Percentiles rank a stretch among this genome's conserved stretches.
Evolutionary conservation across 2,888 invertebrate genomes (phyloP).

Genomic region (Cheilosia variabilis): DNA sequence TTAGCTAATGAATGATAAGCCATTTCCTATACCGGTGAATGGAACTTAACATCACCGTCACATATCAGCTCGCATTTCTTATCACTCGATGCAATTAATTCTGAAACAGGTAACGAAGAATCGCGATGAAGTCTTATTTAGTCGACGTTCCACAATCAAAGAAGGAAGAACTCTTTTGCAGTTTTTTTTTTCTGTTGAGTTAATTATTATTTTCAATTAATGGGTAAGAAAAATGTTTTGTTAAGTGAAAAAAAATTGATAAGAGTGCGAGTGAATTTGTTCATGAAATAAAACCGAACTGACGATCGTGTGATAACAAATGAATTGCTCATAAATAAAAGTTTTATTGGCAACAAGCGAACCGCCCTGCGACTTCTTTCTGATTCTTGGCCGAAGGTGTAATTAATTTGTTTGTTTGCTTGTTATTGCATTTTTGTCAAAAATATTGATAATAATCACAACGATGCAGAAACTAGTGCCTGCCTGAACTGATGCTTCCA

Average conservation of each 20-base stretch:
- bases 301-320: too few relatives aligned
- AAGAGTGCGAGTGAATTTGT: background rate
- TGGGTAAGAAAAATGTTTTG: slow-evolving; percentile 14
- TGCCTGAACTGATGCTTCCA: too few relatives aligned
- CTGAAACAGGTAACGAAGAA: background rate
- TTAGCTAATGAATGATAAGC: background rate
- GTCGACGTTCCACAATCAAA: background rate
- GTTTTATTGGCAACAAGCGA: too few relatives aligned
- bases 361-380: too few relatives aligned
- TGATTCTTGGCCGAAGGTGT: too few relatives aligned
- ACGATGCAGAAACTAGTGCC: too few relatives aligned
- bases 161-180: too few relatives aligned
- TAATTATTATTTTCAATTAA: background rate
- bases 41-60: background rate
- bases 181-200: background rate
- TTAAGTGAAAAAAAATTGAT: background rate
- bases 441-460: too few relatives aligned
- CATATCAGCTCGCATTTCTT: background rate
- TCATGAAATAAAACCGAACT: background rate
- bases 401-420: too few relatives aligned
- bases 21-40: background rate
- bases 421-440: too few relatives aligned
- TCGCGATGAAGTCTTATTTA: background rate
- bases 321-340: too few relatives aligned
- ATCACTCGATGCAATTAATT: background rate